Evolutionary conservation across 1,140 invertebrate species (phyloP).

Genomic region (Choristoneura fumiferana): DNA sequence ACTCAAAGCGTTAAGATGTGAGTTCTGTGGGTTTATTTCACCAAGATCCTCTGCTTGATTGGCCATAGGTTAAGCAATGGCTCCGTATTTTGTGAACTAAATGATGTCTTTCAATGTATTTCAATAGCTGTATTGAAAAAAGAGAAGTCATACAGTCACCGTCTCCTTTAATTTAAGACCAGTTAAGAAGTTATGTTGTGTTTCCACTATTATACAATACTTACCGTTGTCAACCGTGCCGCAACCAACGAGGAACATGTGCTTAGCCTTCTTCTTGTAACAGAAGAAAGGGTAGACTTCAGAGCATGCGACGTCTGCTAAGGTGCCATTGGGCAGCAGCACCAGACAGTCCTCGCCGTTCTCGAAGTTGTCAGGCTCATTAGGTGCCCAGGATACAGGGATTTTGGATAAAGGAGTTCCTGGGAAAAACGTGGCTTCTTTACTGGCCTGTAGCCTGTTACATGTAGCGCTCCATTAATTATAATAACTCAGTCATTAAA

Average conservation of each 20-base stretch:
- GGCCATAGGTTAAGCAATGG: no score
- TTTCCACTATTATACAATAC: background rate
- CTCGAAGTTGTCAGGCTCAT: constrained; percentile 48
- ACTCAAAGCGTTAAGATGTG: no score
- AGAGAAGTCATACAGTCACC: no score
- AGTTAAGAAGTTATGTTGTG: background rate
- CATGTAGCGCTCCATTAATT: no score
- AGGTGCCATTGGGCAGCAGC: constrained; percentile 34
- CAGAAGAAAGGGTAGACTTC: constrained; percentile 46
- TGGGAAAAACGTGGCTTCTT: constrained; percentile 17
- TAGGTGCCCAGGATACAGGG: constrained; percentile 41
- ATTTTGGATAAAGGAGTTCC: constrained; percentile 39
- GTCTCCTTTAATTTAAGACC: no score
- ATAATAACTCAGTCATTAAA: no score
- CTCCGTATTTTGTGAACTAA: no score
- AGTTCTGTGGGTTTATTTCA: no score
- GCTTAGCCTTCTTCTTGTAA: constrained; percentile 32
- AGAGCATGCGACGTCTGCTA: constrained; percentile 49
- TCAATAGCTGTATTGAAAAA: no score
- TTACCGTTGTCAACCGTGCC: constrained; percentile 42
- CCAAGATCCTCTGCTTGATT: no score
- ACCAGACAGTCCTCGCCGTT: constrained; percentile 45
- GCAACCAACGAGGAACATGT: constrained; percentile 24
- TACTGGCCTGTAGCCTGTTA: no score
- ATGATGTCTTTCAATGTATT: no score